phyloP scores from a whole-genome alignment of 1,140 invertebrate genomes.

The Ylistrum balloti region DNA sequence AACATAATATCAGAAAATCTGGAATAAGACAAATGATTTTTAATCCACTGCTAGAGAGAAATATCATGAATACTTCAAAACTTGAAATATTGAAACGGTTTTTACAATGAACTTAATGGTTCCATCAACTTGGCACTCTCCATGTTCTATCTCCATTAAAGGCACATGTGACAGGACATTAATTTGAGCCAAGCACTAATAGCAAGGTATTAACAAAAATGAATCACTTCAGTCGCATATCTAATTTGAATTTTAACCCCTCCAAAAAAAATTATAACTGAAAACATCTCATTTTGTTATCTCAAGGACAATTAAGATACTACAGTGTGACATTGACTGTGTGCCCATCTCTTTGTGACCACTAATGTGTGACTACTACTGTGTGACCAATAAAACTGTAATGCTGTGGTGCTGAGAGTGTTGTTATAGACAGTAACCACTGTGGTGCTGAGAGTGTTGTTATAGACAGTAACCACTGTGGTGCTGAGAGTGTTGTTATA shows the following conservation, averaged over 20 bases:
- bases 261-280: neutral
- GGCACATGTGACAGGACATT: slow-evolving; percentile 16
- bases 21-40: no score
- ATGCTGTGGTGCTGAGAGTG: no score
- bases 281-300: neutral
- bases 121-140: neutral
- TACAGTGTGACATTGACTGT: no score
- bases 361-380: neutral
- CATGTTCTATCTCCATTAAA: neutral
- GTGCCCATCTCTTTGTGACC: neutral
- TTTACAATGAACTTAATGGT: neutral
- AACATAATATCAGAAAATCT: neutral
- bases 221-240: neutral
- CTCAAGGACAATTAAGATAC: neutral
- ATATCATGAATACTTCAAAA: neutral
- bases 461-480: no score
- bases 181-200: neutral
- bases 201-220: neutral
- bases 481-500: no score
- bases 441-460: no score
- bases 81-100: neutral
- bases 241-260: neutral
- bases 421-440: no score
- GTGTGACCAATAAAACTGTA: neutral
- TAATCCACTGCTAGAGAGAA: no score